These are phyloP conservation scores for Phortica variegata DNA, from an alignment of 1,140 invertebrate genomes.

Conservation along the genomic window DNA sequence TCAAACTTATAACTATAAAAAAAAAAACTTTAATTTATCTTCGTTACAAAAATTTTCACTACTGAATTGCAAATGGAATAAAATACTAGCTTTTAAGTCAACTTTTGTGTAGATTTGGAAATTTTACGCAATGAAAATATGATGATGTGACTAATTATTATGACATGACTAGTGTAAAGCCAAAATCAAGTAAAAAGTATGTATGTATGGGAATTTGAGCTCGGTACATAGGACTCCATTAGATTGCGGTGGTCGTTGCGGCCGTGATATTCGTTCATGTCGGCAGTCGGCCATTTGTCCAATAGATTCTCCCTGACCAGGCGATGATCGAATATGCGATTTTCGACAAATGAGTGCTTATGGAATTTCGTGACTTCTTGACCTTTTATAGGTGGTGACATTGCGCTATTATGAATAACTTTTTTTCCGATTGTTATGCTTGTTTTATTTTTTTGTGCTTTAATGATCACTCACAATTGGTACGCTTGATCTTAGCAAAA, in stretches of 20 bases:
- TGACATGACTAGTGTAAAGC: constrained; percentile 1
- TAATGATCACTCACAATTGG: constrained; percentile 49
- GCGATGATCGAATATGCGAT: constrained; percentile 52
- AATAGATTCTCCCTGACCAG: constrained; percentile 52
- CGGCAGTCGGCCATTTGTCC: constrained; percentile 47
- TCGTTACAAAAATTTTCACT: no score
- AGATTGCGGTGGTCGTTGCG: constrained; percentile 56
- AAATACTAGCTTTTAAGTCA: no score
- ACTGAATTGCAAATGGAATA: no score
- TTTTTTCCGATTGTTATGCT: constrained; percentile 9
- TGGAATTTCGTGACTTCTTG: constrained; percentile 41
- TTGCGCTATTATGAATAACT: constrained; percentile 20
- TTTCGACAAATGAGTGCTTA: constrained; percentile 52
- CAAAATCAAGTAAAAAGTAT: not conserved
- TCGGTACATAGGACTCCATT: constrained; percentile 53
- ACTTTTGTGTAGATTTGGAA: no score
- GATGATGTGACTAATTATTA: constrained; percentile 5
- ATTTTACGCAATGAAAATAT: constrained; percentile 9
- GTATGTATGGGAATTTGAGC: no score
- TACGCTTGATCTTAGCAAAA: constrained; percentile 46
- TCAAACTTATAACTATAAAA: no score
- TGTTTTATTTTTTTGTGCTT: not conserved
- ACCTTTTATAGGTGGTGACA: constrained; percentile 38
- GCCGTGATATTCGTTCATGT: constrained; percentile 45
- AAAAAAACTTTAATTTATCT: no score